Percentiles rank a stretch among this genome's conserved stretches.
phyloP scores from a whole-genome alignment of 2,113 vertebrate species.

The Boulengeromyrus knoepffleri region DNA sequence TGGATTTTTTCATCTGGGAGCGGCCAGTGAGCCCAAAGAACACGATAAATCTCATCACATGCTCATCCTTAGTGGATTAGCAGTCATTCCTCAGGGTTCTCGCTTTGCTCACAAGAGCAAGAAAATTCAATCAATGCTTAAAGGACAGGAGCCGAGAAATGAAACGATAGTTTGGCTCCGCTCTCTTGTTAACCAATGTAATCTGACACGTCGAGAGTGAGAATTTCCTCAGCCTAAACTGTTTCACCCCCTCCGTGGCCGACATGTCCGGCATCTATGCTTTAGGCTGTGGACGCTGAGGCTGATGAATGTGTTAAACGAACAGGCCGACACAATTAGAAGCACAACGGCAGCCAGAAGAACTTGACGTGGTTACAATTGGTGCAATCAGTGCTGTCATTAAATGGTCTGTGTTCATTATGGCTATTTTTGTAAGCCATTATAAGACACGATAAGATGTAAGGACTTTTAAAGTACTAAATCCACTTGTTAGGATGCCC shows the following conservation, averaged over 20 bases:
- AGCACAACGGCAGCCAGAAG: background rate
- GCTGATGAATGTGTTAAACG: background rate
- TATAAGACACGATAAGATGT: background rate
- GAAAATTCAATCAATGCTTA: constrained; percentile 33
- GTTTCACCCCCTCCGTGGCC: background rate
- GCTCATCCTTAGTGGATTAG: constrained; percentile 30
- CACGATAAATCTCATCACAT: constrained; percentile 28
- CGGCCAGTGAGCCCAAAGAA: constrained; percentile 7
- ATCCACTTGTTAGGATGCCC: background rate
- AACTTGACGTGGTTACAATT: background rate
- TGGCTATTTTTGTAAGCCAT: background rate
- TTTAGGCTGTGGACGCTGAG: background rate
- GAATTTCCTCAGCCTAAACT: background rate
- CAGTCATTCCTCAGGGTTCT: constrained; percentile 14
- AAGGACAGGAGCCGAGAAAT: constrained; percentile 21
- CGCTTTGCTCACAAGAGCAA: constrained; percentile 27
- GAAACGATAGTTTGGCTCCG: constrained; percentile 20
- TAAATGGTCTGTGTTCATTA: background rate
- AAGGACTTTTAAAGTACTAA: background rate
- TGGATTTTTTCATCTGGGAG: background rate
- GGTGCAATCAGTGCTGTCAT: background rate
- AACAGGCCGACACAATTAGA: background rate
- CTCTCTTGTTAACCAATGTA: background rate
- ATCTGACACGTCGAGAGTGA: background rate
- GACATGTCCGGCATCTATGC: background rate